Evolutionary conservation across 2,888 invertebrate genomes (phyloP), one percentile per base, ranked within the genome.

Genomic region (Agrotis exclamationis): DNA sequence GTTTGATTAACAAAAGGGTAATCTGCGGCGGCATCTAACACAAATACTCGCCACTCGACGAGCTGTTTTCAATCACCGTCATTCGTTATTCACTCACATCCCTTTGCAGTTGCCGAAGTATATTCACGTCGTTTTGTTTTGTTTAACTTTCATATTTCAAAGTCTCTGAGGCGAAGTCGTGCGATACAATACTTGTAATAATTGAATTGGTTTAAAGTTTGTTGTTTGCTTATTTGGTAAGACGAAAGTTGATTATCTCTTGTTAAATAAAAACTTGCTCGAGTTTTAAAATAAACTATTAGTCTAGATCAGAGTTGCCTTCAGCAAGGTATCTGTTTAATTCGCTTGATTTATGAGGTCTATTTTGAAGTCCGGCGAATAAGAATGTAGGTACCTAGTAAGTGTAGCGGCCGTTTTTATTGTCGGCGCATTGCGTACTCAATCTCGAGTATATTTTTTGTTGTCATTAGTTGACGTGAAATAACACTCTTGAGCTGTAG

Each of bases 11-110:
- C 94, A 95, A 95, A 95, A 92, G 93, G 91, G 90, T 95, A 95
- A 96, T 96, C 95, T 94, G 89, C 85, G 94, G 94, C 96, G 96
- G 96, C 96, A 96, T 96, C 96, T 96, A 94, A 93, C 93, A 93
- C 91, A 95, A 95, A 95, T 93, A 93, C 91, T 89, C 91, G 86
- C 92, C 91, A 93, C 93, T 94, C 93, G 88, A 89, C 90, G 88
- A 88, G 90, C 93, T 90, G 91, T 94, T 95, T 95, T 95, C 95
- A 94, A 96, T 96, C 95, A 93, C 91, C 90, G 92, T 91, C 95
- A 93, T 96, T 95, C 94, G 94, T 96, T 95, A 95, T 94, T 94
- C 95, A 95, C 94, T 95, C 91, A 92, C 92, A 94, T 95, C 93
- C 93, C 95, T 95, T 94, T 93, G 93, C 94, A 91, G 91, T 93